Base-by-base conservation (phyloP, 2,113 vertebrate genomes). In the Hucho hucho region DNA sequence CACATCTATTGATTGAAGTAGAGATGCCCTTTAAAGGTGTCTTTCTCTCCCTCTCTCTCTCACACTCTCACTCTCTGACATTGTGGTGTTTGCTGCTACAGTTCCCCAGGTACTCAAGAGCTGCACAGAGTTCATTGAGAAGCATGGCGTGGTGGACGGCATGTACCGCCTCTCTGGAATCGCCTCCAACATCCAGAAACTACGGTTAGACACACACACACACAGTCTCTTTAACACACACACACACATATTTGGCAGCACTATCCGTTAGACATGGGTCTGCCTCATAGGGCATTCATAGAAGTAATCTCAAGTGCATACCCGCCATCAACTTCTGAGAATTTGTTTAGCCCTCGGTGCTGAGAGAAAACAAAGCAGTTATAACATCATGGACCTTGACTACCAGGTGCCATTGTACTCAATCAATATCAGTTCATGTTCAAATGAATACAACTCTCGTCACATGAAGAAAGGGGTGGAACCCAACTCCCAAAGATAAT, bases 81-180 rank as follows among this genome's bases (percentile, higher is more conserved):
- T 26, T 71, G 53, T 18, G n/a, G 16, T 32, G 28, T 68, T 75
- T 47, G 32, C 9, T 83, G 9, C 29, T 86, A 37, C 77, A 99
- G 97, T 99, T 72, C 98, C 97, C 73, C 98, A 99, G 93, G 98
- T 99, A 75, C 97, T 99, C 89, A 96, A 98, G 83, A 99, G 97
- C 91, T 99, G 98, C 89, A 98, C 98, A 0, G 97, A 98, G 28
- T 99, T 99, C 91, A 96, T 99, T 0, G 97, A 99, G 92, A 97
- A 97, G 56, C 96, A 99, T 25, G 98, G 98, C 70, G 96, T 99
- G 46, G 96, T 98, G 93, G 97, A 99, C 58, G 98, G 98, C 6
- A 99, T 99, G 58, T 99, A 99, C 78, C 95, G 98, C 1, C 95
- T 99, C 4, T 99, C 98, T 0, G 98, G 98, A 1, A 97, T 99